Percentiles rank a stretch among this genome's conserved stretches.
Evolutionary conservation across 2,797 vertebrate genomes (phyloP).

Genomic region (Phaenicophaeus curvirostris): DNA sequence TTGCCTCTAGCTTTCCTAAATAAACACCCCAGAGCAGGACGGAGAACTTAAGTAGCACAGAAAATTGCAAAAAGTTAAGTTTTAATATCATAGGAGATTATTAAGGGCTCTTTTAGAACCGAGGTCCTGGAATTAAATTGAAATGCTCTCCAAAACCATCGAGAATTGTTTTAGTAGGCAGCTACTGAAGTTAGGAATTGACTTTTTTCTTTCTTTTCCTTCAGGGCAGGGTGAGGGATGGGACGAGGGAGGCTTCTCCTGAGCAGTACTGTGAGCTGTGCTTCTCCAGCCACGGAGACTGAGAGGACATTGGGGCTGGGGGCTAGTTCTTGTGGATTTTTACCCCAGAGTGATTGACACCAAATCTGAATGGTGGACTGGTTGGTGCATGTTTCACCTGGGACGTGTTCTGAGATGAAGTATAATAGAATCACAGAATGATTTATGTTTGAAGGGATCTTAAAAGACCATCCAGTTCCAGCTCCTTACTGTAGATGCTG

Average conservation of each 20-base stretch:
- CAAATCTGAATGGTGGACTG: fast-evolving
- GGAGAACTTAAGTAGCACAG: not conserved
- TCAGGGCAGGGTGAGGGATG: not conserved
- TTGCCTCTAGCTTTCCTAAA: slow-evolving; percentile 18
- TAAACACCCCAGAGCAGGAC: not conserved
- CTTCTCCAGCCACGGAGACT: fast-evolving
- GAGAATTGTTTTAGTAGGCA: not conserved
- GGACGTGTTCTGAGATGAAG: not conserved
- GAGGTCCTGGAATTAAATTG: not conserved
- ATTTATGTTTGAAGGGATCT: no score
- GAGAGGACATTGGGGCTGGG: not conserved
- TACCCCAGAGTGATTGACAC: not conserved
- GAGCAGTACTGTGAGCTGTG: not conserved
- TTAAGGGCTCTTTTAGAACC: not conserved
- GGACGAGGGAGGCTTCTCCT: not conserved
- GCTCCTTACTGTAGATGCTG: no score
- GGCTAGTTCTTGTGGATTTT: fast-evolving
- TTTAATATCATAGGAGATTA: slow-evolving; percentile 1
- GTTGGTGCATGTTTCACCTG: fast-evolving
- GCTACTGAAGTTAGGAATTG: not conserved
- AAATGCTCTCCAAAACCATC: not conserved
- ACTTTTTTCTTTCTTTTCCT: not conserved
- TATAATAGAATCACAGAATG: no score
- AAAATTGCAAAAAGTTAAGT: slow-evolving; percentile 9
- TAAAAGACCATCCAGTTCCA: no score